Evolutionary conservation across 2,797 vertebrate genomes (phyloP), one percentile per base, ranked within the genome.

Genomic region (Phoeniculus purpureus): DNA sequence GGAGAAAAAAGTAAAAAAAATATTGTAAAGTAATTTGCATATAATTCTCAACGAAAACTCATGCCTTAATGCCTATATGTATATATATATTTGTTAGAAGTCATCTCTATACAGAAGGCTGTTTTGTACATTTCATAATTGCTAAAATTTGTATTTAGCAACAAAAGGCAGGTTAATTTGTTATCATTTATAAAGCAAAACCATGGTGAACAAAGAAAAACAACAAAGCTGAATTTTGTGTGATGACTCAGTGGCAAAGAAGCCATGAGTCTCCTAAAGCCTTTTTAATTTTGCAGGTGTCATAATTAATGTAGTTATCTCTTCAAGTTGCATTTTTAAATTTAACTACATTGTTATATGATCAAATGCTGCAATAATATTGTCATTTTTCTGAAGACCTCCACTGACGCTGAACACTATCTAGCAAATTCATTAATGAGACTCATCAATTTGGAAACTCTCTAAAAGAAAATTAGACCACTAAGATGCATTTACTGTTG

Each of bases 351-450:
- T 34, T 17, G 26, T 40, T 59, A 22, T 8, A 25, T 50, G 29
- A 62, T 56, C 25, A 80, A 82, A 43, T 6, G 6, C 13, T 40
- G 26, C 12, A 29, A 12, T 72, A 37, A 29, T 61, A 55, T 32
- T 52, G 54, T 37, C 11, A 5, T 72, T 91, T 90, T 76, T 83
- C 17, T 37, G 27, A 48, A 56, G 29, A 12, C 12, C 7, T 52
- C 9, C 21, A 9, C 10, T 66, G 17, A 61, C 82, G 67, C 29
- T 87, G 78, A 73, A 87, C 83, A 19, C 19, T 77, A 45, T 59
- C 47, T 62, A 91, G 48, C 32, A 85, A 92, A 90, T 94, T 92
- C 68, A 93, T 95, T 93, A 93, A 92, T 77, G 87, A 87, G 59
- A 85, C 86, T 80, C 29, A 86, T 90, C 87, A 61, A 37, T 65